Evolutionary conservation across 2,797 vertebrate species (phyloP).

Genomic region (Xenops minutus): DNA sequence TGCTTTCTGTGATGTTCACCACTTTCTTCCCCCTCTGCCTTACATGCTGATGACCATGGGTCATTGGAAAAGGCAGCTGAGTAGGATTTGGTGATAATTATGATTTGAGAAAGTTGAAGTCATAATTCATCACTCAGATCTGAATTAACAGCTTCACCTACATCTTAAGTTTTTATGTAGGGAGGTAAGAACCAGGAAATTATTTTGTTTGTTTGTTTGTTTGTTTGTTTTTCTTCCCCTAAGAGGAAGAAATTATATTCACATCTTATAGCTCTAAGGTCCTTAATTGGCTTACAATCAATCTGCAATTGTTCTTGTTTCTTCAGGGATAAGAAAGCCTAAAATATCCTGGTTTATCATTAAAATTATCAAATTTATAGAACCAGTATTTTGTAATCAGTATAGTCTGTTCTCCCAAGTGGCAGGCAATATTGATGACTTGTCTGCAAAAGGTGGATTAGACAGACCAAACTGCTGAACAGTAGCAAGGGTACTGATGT

Average conservation of each 20-base stretch:
- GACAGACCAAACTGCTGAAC: not conserved
- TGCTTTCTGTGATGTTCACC: not conserved
- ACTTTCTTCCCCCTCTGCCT: not conserved
- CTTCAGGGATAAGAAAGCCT: conserved; percentile 16
- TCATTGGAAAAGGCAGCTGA: not conserved
- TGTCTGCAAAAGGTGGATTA: not conserved
- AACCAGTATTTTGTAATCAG: not conserved
- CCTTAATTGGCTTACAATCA: conserved; percentile 41
- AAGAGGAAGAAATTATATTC: not conserved
- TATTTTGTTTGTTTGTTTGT: not conserved
- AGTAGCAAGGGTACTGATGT: not conserved
- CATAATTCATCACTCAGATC: not conserved
- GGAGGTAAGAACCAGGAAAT: not conserved
- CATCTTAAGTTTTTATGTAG: not conserved
- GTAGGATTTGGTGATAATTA: not conserved
- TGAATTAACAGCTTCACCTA: not conserved
- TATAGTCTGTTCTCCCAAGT: not conserved
- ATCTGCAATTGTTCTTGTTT: conserved; percentile 22
- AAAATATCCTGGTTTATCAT: conserved; percentile 39
- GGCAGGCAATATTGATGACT: conserved; percentile 2
- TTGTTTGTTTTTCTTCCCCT: not conserved
- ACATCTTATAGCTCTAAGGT: not conserved
- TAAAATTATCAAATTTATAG: conserved; percentile 44
- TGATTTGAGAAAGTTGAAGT: not conserved
- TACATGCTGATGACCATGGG: not conserved